Evolutionary conservation across 2,888 invertebrate species (phyloP).

Genomic region (Dusona sp.): DNA sequence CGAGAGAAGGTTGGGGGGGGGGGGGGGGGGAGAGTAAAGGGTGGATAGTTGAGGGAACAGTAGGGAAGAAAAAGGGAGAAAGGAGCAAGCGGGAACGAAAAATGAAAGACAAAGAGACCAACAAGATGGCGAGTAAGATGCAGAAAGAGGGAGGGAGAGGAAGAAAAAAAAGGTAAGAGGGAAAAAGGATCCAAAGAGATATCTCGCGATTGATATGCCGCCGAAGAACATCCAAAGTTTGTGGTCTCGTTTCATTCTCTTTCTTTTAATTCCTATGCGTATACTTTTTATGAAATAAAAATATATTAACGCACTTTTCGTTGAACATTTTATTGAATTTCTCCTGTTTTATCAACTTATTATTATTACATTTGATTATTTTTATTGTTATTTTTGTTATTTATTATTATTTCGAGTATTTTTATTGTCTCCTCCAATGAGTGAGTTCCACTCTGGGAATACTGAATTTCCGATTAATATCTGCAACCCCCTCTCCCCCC

Average conservation of each 20-base stretch:
- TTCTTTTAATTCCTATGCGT: conserved; percentile 17
- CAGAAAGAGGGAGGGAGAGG: conserved; percentile 14
- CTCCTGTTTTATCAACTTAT: neutral
- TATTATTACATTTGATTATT: conserved; percentile 15
- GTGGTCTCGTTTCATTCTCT: conserved; percentile 54
- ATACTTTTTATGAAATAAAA: conserved; percentile 11
- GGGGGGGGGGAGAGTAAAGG: conserved; percentile 18
- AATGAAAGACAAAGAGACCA: conserved; percentile 40
- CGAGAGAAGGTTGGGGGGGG: conserved; percentile 26
- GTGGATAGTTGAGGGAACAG: conserved; percentile 46
- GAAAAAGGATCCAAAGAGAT: conserved; percentile 56
- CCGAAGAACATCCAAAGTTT: conserved; percentile 63
- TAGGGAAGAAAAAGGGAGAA: conserved; percentile 48
- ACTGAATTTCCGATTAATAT: conserved; percentile 26
- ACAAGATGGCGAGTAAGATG: neutral
- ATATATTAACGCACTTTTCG: neutral
- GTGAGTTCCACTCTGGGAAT: conserved; percentile 16
- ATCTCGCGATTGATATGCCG: conserved; percentile 66
- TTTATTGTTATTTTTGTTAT: neutral
- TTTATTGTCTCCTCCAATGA: neutral
- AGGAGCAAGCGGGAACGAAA: conserved; percentile 35
- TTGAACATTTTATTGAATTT: conserved; percentile 11
- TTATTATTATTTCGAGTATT: neutral
- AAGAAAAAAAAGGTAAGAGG: conserved; percentile 34
- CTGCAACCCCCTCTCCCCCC: neutral